These are phyloP conservation scores for Notodonta dromedarius DNA, from an alignment of 2,888 invertebrate species.

Conservation along the genomic window DNA sequence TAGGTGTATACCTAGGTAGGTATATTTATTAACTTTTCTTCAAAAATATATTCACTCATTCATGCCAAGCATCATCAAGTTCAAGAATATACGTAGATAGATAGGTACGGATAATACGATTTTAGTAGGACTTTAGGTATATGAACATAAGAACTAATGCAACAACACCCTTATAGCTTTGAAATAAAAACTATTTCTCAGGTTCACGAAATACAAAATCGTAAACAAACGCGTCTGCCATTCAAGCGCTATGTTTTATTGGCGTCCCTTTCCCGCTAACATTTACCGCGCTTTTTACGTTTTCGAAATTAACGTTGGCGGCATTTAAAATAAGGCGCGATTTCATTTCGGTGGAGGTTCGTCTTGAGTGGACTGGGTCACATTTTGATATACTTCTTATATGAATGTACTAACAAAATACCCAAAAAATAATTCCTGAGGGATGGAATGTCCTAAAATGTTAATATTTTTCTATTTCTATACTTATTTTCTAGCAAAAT, in stretches of 20 bases:
- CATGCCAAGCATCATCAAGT: background rate
- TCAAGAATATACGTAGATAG: conserved; percentile 48
- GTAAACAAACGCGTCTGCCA: conserved; percentile 79
- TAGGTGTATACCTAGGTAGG: too few relatives aligned
- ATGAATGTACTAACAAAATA: conserved; percentile 54
- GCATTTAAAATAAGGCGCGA: conserved; percentile 81
- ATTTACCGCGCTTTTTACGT: conserved; percentile 80
- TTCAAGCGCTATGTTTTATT: conserved; percentile 80
- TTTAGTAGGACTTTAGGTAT: conserved; percentile 57
- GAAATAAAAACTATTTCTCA: conserved; percentile 79
- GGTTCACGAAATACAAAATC: conserved; percentile 73
- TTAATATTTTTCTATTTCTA: conserved; percentile 46
- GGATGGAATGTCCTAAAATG: conserved; percentile 35
- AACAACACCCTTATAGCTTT: conserved; percentile 66
- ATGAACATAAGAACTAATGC: conserved; percentile 57
- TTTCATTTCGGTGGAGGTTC: conserved; percentile 73
- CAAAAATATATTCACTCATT: background rate
- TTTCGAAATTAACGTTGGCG: conserved; percentile 80
- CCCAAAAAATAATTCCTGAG: conserved; percentile 52
- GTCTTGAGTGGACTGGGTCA: conserved; percentile 72
- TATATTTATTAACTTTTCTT: background rate
- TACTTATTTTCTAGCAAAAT: conserved; percentile 57
- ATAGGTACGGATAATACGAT: conserved; percentile 31
- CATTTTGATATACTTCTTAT: conserved; percentile 81
- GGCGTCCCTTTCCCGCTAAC: conserved; percentile 79